Conservation (phyloP, 2,797 vertebrate genomes). For the Centropyge bicolor region DNA sequence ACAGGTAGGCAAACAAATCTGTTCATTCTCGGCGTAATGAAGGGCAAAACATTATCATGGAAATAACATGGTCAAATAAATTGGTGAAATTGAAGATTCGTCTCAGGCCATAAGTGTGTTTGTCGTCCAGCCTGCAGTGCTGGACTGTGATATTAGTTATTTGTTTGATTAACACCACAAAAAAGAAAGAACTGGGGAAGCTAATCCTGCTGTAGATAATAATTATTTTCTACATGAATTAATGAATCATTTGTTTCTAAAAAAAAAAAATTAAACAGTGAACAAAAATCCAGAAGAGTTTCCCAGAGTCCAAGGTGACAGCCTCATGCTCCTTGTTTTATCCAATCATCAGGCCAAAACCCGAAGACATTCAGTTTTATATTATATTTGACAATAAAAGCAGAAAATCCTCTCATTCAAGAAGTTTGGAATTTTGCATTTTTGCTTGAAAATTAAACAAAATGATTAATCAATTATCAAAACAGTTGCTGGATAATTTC, state of each 20-base stretch:
- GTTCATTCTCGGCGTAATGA: background rate
- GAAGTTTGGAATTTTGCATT: background rate
- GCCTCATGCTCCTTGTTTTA: background rate
- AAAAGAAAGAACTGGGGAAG: background rate
- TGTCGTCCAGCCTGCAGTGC: background rate
- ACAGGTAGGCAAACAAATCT: slow-evolving; percentile 17
- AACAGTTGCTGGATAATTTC: background rate
- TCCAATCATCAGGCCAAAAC: background rate
- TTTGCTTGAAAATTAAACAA: background rate
- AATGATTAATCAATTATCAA: background rate
- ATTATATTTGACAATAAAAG: background rate
- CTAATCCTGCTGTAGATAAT: background rate
- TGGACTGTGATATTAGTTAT: background rate
- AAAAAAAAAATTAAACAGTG: background rate
- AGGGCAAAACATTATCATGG: background rate
- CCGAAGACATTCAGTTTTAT: background rate
- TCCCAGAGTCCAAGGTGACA: background rate
- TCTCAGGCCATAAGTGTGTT: background rate
- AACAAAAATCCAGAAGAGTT: background rate
- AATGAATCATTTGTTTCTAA: background rate
- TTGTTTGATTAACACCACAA: background rate
- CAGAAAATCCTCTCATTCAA: background rate
- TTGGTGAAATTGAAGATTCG: background rate
- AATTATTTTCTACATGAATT: background rate
- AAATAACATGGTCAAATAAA: slow-evolving; percentile 4